phyloP scores from a whole-genome alignment of 2,888 invertebrate genomes.

The Diadegma fenestrale region DNA sequence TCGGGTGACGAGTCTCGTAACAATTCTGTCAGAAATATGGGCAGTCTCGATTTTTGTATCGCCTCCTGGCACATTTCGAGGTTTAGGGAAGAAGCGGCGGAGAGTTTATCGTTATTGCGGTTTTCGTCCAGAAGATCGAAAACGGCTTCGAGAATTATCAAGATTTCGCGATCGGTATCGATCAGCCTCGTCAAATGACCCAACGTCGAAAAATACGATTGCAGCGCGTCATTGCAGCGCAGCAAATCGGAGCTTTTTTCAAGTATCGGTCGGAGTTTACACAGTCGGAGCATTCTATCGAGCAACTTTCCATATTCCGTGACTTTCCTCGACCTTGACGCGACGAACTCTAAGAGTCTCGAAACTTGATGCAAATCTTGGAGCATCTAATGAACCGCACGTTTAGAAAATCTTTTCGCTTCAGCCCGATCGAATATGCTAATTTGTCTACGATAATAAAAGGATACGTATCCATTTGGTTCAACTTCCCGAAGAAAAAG shows the following conservation, averaged over 20 bases:
- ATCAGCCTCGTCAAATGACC: constrained; percentile 79
- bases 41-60: constrained; percentile 81
- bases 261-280: constrained; percentile 78
- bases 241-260: constrained; percentile 79
- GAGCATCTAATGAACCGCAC: constrained; percentile 76
- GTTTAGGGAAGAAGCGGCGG: constrained; percentile 68
- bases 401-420: constrained; percentile 2
- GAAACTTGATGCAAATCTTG: constrained; percentile 80
- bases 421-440: background rate
- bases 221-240: constrained; percentile 72
- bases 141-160: constrained; percentile 68
- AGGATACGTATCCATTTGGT: constrained; percentile 79
- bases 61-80: constrained; percentile 72
- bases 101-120: background rate
- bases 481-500: constrained; percentile 72
- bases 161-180: constrained; percentile 69
- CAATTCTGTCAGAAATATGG: constrained; percentile 79
- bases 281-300: constrained; percentile 78
- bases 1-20: constrained; percentile 77
- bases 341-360: constrained; percentile 80
- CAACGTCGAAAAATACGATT: constrained; percentile 81
- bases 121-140: constrained; percentile 44
- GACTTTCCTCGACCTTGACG: constrained; percentile 68
- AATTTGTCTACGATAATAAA: constrained; percentile 39
- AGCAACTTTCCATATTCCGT: constrained; percentile 76